phyloP scores from a whole-genome alignment of 64 coral and sea anemone species.

The Montipora sp. region DNA sequence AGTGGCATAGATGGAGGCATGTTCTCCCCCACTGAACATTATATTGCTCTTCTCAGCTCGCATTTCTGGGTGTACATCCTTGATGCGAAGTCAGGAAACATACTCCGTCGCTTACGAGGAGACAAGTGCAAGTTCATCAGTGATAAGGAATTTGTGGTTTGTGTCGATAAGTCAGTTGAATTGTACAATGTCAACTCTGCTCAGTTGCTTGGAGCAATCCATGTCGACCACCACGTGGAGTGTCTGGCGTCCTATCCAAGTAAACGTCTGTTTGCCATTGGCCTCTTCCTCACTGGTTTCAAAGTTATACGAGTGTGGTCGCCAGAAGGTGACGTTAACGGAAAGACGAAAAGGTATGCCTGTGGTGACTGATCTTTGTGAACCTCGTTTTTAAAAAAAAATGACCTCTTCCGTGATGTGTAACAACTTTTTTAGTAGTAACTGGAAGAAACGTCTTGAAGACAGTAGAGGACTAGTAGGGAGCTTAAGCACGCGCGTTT shows the following conservation, averaged over 20 bases:
- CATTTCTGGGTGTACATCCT: background rate
- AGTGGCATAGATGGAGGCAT: background rate
- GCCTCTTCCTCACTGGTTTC: background rate
- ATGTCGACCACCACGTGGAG: background rate
- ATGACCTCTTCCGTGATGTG: too few species aligned
- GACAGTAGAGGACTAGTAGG: too few species aligned
- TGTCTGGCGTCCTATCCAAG: conserved; percentile 11
- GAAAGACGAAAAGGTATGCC: background rate
- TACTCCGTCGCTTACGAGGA: background rate
- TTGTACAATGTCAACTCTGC: conserved; percentile 19
- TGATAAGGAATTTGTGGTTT: background rate
- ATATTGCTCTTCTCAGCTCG: background rate
- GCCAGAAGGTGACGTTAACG: background rate
- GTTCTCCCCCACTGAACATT: conserved; percentile 1
- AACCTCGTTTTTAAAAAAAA: too few species aligned
- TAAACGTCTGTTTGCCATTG: conserved; percentile 4
- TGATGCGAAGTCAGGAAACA: background rate
- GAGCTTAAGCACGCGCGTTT: too few species aligned
- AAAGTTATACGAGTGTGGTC: background rate
- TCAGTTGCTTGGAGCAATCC: background rate
- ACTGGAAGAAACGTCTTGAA: too few species aligned
- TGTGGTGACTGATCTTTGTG: too few species aligned
- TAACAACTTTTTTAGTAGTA: too few species aligned
- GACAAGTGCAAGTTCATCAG: background rate
- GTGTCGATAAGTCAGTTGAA: background rate